Conservation (phyloP, 2,888 invertebrate species). For the Boloria selene region DNA sequence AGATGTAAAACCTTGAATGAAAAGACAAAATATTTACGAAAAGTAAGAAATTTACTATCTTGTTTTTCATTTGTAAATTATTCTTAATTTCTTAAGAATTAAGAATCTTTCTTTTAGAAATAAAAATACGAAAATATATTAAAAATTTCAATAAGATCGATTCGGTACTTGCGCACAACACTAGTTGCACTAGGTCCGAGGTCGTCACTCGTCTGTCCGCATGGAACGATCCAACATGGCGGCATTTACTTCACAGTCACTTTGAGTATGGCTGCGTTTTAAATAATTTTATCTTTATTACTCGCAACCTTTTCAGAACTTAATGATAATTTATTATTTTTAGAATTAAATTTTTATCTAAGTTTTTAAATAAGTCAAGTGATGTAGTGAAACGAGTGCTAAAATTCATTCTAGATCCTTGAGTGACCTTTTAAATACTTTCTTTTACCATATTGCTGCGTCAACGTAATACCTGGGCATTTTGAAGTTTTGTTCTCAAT, state of each 20-base stretch:
- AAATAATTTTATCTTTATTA: conserved; percentile 60
- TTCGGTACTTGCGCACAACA: conserved; percentile 72
- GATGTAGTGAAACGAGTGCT: conserved; percentile 66
- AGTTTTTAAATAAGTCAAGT: conserved; percentile 66
- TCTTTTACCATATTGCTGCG: conserved; percentile 77
- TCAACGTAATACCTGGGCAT: conserved; percentile 52
- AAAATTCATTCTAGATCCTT: conserved; percentile 74
- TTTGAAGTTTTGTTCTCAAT: conserved; percentile 53
- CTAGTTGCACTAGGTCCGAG: conserved; percentile 57
- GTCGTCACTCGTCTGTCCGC: conserved; percentile 62
- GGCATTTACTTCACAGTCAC: conserved; percentile 73
- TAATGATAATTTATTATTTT: conserved; percentile 57
- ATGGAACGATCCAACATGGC: conserved; percentile 77
- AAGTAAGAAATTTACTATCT: too few relatives aligned
- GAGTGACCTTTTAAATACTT: conserved; percentile 79
- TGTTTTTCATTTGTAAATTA: too few relatives aligned
- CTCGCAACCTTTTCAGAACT: conserved; percentile 53
- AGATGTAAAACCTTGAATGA: too few relatives aligned
- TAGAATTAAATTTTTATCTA: conserved; percentile 57
- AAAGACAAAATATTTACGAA: too few relatives aligned
- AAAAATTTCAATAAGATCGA: conserved; percentile 55
- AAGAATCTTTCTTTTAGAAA: too few relatives aligned
- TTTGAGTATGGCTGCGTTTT: conserved; percentile 68
- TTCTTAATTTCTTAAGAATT: too few relatives aligned
- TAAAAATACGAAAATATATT: conserved; percentile 2